A percentile compares a stretch with the other conserved stretches of the same genome.
Evolutionary conservation across 1,140 invertebrate species (phyloP).

Genomic region (Macrosteles quadrilineatus): DNA sequence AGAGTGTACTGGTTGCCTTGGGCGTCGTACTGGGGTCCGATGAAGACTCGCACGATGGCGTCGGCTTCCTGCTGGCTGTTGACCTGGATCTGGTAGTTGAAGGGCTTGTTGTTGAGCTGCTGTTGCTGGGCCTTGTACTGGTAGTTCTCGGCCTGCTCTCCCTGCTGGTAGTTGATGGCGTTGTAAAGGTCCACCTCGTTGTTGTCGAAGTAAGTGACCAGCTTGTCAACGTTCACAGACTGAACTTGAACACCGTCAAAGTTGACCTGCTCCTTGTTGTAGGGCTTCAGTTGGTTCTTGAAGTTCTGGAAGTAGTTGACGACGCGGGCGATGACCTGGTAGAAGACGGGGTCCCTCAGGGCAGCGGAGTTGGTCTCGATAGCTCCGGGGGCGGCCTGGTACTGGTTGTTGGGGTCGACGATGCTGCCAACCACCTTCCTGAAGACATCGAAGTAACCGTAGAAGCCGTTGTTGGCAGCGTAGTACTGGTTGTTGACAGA

Average conservation of each 20-base stretch:
- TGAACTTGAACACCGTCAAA: slow-evolving; percentile 40
- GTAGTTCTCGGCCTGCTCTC: slow-evolving; percentile 47
- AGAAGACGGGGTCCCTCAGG: slow-evolving; percentile 58
- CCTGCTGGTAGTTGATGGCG: slow-evolving; percentile 56
- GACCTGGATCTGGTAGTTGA: slow-evolving; percentile 60
- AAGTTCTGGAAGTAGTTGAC: slow-evolving; percentile 56
- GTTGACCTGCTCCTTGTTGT: slow-evolving; percentile 54
- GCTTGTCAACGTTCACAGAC: slow-evolving; percentile 40
- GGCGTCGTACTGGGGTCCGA: slow-evolving; percentile 68
- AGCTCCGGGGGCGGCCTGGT: slow-evolving; percentile 50
- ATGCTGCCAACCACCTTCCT: slow-evolving; percentile 51
- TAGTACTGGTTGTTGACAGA: slow-evolving; percentile 46
- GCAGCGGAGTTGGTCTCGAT: slow-evolving; percentile 53
- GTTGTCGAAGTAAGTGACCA: slow-evolving; percentile 45
- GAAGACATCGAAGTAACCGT: slow-evolving; percentile 53
- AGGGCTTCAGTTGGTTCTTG: slow-evolving; percentile 55
- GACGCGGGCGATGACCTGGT: slow-evolving; percentile 53
- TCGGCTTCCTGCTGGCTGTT: slow-evolving; percentile 57
- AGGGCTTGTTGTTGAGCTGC: slow-evolving; percentile 66
- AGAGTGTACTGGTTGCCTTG: slow-evolving; percentile 51
- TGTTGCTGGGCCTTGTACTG: slow-evolving; percentile 49
- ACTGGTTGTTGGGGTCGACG: slow-evolving; percentile 52
- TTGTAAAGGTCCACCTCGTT: slow-evolving; percentile 53
- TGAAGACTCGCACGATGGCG: slow-evolving; percentile 62
- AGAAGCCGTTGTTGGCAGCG: slow-evolving; percentile 57